A percentile compares a stretch with the other conserved stretches of the same genome.
phyloP scores from a whole-genome alignment of 1,140 invertebrate species.

The Neodiprion virginianus region DNA sequence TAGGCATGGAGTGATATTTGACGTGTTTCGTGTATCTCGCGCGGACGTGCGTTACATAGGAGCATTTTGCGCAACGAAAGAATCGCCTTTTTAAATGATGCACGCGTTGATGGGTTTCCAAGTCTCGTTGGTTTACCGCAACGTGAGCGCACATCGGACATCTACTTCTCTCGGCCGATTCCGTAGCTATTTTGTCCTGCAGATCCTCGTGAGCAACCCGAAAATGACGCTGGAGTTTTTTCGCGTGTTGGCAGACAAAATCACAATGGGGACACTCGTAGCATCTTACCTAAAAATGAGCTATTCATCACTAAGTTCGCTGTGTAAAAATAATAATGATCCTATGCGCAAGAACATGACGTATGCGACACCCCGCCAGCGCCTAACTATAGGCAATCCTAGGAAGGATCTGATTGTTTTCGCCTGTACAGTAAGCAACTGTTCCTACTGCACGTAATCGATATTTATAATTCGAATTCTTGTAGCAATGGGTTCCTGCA shows the following conservation, averaged over 20 bases:
- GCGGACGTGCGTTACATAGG: slow-evolving; percentile 89
- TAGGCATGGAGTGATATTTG: slow-evolving; percentile 93
- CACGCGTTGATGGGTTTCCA: slow-evolving; percentile 53
- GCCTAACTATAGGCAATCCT: not conserved
- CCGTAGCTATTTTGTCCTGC: slow-evolving; percentile 14
- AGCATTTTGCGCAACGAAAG: slow-evolving; percentile 88
- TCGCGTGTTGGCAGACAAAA: slow-evolving; percentile 69
- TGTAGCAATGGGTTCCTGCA: too few species aligned
- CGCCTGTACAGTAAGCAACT: too few species aligned
- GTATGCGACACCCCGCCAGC: not conserved
- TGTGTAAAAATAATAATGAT: not conserved
- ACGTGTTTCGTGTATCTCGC: slow-evolving; percentile 91
- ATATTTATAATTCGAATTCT: too few species aligned
- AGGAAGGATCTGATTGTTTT: not conserved
- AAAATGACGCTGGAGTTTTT: slow-evolving; percentile 68
- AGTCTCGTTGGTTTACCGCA: slow-evolving; percentile 39
- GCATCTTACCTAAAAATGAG: slow-evolving; percentile 23
- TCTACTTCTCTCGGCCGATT: slow-evolving; percentile 21
- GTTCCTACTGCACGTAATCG: too few species aligned
- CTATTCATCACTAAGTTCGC: not conserved
- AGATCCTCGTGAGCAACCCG: slow-evolving; percentile 54
- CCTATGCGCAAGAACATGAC: too few species aligned
- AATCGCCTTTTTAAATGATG: slow-evolving; percentile 68
- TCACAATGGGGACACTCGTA: slow-evolving; percentile 68
- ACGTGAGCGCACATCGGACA: slow-evolving; percentile 39